phyloP scores from a whole-genome alignment of 2,888 invertebrate species.

The Thumatha senex region DNA sequence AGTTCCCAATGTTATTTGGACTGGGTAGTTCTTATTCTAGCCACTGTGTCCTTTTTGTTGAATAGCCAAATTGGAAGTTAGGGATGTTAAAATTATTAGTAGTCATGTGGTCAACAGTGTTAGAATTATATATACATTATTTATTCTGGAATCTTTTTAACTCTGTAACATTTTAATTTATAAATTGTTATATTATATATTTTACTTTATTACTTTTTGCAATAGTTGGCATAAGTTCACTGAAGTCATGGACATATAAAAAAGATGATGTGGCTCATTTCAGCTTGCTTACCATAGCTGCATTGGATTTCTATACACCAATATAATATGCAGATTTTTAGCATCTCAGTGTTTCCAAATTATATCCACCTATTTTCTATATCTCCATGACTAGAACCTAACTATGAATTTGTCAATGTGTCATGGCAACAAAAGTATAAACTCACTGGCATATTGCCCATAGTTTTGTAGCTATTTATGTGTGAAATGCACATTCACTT shows the following conservation, averaged over 20 bases:
- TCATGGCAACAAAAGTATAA: neutral
- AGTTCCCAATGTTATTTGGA: slow-evolving; percentile 85
- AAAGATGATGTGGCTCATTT: too few species aligned
- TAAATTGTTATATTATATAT: slow-evolving; percentile 35
- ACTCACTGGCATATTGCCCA: slow-evolving; percentile 22
- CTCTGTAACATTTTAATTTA: slow-evolving; percentile 29
- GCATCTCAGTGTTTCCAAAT: too few species aligned
- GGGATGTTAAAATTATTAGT: slow-evolving; percentile 50
- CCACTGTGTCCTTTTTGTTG: slow-evolving; percentile 86
- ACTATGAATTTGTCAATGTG: neutral
- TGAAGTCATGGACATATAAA: neutral
- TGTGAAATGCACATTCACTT: slow-evolving; percentile 17
- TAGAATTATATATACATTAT: slow-evolving; percentile 51
- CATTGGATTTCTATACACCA: too few species aligned
- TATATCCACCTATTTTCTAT: too few species aligned
- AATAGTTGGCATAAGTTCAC: too few species aligned
- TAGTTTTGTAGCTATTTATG: slow-evolving; percentile 16
- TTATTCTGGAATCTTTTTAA: slow-evolving; percentile 21
- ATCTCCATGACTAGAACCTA: slow-evolving; percentile 5
- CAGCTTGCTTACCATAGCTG: too few species aligned
- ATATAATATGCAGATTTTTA: too few species aligned
- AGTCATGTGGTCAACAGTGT: slow-evolving; percentile 62
- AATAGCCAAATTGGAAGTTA: slow-evolving; percentile 68
- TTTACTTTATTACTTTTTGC: slow-evolving; percentile 25
- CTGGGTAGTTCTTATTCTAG: slow-evolving; percentile 87